Evolutionary conservation across 2,888 invertebrate genomes (phyloP).

Genomic region (Timema cristinae): DNA sequence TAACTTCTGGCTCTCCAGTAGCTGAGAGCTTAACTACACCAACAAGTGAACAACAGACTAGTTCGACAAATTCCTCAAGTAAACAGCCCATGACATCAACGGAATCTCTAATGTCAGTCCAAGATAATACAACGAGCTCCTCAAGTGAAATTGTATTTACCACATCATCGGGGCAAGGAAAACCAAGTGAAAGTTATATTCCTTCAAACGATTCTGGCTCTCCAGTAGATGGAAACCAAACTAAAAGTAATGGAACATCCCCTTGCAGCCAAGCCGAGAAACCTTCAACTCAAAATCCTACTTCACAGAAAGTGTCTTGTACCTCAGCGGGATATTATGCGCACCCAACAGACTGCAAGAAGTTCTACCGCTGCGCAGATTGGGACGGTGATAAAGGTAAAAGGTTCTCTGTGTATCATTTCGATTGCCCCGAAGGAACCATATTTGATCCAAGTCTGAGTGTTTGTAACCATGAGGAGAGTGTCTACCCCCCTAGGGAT

Average conservation of each 20-base stretch:
- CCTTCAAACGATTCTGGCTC: slow-evolving; percentile 19
- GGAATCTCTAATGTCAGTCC: neutral
- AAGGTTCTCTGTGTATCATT: slow-evolving; percentile 59
- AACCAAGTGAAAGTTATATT: neutral
- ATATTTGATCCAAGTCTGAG: slow-evolving; percentile 65
- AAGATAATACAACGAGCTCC: neutral
- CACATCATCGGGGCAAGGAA: neutral
- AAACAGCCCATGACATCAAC: neutral
- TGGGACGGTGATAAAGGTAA: slow-evolving; percentile 53
- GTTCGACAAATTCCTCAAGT: slow-evolving; percentile 11
- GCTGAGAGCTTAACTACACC: neutral
- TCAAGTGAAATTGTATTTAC: neutral
- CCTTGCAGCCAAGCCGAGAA: slow-evolving; percentile 21
- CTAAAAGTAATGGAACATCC: slow-evolving; percentile 13
- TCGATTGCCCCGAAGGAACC: slow-evolving; percentile 65
- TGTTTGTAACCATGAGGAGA: slow-evolving; percentile 64
- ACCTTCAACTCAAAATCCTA: slow-evolving; percentile 24
- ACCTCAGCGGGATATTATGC: slow-evolving; percentile 67
- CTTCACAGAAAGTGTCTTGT: slow-evolving; percentile 45
- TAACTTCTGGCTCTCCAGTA: neutral
- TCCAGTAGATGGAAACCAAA: slow-evolving; percentile 20
- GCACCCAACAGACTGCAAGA: slow-evolving; percentile 63
- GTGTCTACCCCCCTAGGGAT: slow-evolving; percentile 54
- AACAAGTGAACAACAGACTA: slow-evolving; percentile 1
- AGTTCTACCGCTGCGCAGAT: slow-evolving; percentile 73